A percentile compares a stretch with the other conserved stretches of the same genome.
These are phyloP conservation scores for Achatina immaculata DNA, from an alignment of 1,140 invertebrate species.

Conservation along the genomic window DNA sequence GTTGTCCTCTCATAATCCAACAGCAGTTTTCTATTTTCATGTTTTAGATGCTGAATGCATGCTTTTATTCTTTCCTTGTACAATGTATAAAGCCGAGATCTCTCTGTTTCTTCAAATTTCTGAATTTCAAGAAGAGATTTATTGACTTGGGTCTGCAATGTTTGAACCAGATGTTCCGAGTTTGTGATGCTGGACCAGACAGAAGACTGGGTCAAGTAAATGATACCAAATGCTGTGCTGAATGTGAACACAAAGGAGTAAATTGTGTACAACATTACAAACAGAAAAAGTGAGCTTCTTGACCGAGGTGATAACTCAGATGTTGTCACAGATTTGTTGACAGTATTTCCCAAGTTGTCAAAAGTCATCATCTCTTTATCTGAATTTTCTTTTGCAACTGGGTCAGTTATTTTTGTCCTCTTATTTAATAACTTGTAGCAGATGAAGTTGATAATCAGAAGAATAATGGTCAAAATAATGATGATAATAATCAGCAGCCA, in stretches of 20 bases:
- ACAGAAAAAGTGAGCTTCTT: slow-evolving; percentile 41
- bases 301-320: slow-evolving; percentile 26
- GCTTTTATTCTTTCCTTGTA: slow-evolving; percentile 51
- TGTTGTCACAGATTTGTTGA: neutral
- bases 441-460: slow-evolving; percentile 39
- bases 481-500: slow-evolving; percentile 55
- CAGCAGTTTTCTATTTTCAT: slow-evolving; percentile 45
- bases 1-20: slow-evolving; percentile 40
- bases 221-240: slow-evolving; percentile 50
- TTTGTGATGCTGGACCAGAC: slow-evolving; percentile 46
- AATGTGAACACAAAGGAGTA: slow-evolving; percentile 62
- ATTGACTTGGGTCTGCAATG: slow-evolving; percentile 45
- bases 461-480: slow-evolving; percentile 44
- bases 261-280: slow-evolving; percentile 52
- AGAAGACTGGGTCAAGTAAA: slow-evolving; percentile 51
- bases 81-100: slow-evolving; percentile 43
- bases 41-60: slow-evolving; percentile 53
- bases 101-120: slow-evolving; percentile 52
- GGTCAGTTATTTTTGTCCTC: neutral
- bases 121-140: slow-evolving; percentile 47
- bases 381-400: neutral
- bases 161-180: slow-evolving; percentile 46
- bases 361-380: slow-evolving; percentile 11
- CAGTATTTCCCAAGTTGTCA: slow-evolving; percentile 33
- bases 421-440: slow-evolving; percentile 32